A percentile compares a stretch with the other conserved stretches of the same genome.
phyloP scores from a whole-genome alignment of 2,797 vertebrate species.

The Myiotriccus ornatus region DNA sequence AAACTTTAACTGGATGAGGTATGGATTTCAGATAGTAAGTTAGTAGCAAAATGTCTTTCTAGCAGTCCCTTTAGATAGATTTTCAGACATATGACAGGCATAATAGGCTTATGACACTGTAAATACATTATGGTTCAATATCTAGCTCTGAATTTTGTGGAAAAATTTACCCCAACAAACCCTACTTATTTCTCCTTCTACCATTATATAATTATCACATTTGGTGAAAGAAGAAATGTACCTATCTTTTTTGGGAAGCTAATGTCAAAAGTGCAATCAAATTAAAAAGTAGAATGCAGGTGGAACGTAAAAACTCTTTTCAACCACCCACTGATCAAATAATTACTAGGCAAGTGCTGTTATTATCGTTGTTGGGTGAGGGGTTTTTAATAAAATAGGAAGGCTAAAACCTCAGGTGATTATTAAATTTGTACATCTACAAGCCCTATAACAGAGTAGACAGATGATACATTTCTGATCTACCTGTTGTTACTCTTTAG shows the following conservation, averaged over 20 bases:
- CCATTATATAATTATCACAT: neutral
- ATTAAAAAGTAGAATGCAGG: constrained; percentile 35
- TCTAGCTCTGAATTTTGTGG: neutral
- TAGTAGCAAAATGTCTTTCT: neutral
- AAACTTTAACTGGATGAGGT: neutral
- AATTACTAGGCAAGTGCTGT: constrained; percentile 39
- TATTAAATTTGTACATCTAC: neutral
- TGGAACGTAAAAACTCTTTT: constrained; percentile 48
- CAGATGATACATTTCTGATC: neutral
- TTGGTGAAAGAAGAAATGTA: neutral
- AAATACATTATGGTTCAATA: neutral
- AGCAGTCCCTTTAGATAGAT: neutral
- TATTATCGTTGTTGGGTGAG: neutral
- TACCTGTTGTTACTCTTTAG: neutral
- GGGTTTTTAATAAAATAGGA: neutral
- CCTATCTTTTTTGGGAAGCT: neutral
- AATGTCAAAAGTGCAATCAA: constrained; percentile 46
- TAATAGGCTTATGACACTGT: neutral
- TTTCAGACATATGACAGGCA: neutral
- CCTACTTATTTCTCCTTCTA: neutral
- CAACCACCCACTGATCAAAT: constrained; percentile 28
- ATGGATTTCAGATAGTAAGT: neutral
- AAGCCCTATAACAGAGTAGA: neutral
- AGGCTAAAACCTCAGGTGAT: neutral
- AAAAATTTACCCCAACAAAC: neutral